Conservation (phyloP, 2,888 invertebrate genomes). For the Drosophila setosimentum region DNA sequence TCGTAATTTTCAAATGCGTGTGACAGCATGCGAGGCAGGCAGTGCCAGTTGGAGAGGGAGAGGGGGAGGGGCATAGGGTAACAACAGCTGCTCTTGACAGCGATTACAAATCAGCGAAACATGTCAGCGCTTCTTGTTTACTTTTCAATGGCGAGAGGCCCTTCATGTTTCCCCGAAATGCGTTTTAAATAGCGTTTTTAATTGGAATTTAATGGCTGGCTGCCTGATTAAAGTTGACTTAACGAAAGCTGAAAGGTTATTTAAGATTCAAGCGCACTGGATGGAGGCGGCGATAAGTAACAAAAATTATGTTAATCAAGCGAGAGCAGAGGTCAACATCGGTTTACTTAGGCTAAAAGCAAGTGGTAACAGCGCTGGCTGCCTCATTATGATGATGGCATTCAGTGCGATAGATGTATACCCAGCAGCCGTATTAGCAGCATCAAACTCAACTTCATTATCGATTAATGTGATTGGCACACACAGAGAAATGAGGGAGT, state of each 20-base stretch:
- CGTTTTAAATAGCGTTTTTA: constrained; percentile 69
- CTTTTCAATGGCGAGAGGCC: constrained; percentile 16
- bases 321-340: constrained; percentile 18
- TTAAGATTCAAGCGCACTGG: background rate
- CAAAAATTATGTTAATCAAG: constrained; percentile 70
- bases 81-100: constrained; percentile 75
- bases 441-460: constrained; percentile 66
- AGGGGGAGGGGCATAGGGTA: background rate
- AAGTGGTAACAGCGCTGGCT: constrained; percentile 19
- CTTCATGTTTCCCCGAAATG: constrained; percentile 39
- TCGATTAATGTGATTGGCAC: constrained; percentile 57
- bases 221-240: constrained; percentile 69
- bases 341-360: constrained; percentile 17
- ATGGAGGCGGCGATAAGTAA: constrained; percentile 12
- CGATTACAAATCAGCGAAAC: constrained; percentile 67
- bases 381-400: constrained; percentile 70
- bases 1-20: constrained; percentile 59
- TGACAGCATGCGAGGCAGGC: constrained; percentile 23
- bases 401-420: constrained; percentile 17
- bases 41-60: background rate
- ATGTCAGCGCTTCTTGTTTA: constrained; percentile 62
- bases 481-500: background rate
- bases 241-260: constrained; percentile 32
- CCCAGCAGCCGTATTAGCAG: constrained; percentile 9
- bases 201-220: constrained; percentile 69